Percentiles rank a stretch among this genome's conserved stretches.
Conservation (phyloP, 2,113 vertebrate genomes). For the Mormyrus iriodes region DNA sequence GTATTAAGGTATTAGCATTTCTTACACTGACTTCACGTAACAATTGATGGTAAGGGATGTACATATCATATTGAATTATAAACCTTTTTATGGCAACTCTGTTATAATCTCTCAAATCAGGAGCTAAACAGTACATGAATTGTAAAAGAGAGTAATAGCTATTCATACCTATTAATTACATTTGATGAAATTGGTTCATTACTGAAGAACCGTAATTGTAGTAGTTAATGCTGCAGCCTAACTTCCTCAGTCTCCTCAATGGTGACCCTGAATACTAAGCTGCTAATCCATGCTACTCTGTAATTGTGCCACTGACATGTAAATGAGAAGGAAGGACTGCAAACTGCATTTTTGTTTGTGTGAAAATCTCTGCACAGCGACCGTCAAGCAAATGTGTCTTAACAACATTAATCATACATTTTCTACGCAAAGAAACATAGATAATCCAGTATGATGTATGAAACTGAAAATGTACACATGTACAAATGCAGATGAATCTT, state of each 20-base stretch:
- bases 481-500: no score
- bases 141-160: background rate
- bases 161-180: background rate
- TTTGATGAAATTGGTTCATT: conserved; percentile 8
- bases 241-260: background rate
- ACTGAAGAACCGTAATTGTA: background rate
- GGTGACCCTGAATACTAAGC: background rate
- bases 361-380: background rate
- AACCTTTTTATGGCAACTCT: background rate
- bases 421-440: background rate
- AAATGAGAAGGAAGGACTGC: background rate
- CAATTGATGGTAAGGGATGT: background rate
- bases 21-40: background rate
- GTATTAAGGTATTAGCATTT: conserved; percentile 11
- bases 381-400: background rate
- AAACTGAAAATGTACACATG: background rate
- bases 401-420: background rate
- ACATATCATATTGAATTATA: background rate
- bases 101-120: background rate
- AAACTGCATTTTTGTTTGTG: background rate
- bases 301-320: background rate
- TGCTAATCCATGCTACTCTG: background rate
- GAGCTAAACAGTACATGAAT: background rate
- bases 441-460: background rate
- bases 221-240: background rate